A percentile compares a stretch with the other conserved stretches of the same genome.
These are phyloP conservation scores for Drosophila recens DNA, from an alignment of 2,888 invertebrate genomes.

Conservation along the genomic window DNA sequence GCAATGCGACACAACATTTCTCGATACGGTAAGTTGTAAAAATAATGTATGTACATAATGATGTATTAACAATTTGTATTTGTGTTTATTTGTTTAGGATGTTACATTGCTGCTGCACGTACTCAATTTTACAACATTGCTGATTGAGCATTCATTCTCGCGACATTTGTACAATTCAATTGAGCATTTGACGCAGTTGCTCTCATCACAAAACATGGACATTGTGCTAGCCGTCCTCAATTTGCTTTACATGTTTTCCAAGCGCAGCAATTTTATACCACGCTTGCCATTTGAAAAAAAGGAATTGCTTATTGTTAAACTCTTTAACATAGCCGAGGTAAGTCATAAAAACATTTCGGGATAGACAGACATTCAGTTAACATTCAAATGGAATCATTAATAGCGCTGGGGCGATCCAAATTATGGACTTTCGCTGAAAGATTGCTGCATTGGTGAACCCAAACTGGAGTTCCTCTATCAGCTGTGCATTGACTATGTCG, in stretches of 20 bases:
- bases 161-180: constrained; percentile 94
- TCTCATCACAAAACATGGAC: constrained; percentile 93
- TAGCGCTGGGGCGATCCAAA: constrained; percentile 90
- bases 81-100: constrained; percentile 85
- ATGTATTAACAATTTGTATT: neutral
- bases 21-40: constrained; percentile 86
- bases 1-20: constrained; percentile 90
- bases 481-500: constrained; percentile 78
- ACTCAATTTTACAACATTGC: constrained; percentile 92
- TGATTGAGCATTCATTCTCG: constrained; percentile 95
- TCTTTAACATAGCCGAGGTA: constrained; percentile 93
- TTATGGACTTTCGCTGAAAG: constrained; percentile 93
- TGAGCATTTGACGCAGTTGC: constrained; percentile 91
- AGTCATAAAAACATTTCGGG: constrained; percentile 40
- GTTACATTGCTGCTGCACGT: constrained; percentile 90
- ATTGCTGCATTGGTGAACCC: constrained; percentile 91
- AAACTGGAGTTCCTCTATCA: constrained; percentile 82
- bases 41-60: neutral
- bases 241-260: constrained; percentile 94
- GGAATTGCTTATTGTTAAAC: constrained; percentile 89
- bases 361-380: neutral
- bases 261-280: constrained; percentile 94
- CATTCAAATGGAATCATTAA: neutral
- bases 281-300: constrained; percentile 90
- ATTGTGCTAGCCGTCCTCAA: constrained; percentile 93